Conservation (phyloP, 2,888 invertebrate genomes). For the Euplexia lucipara region DNA sequence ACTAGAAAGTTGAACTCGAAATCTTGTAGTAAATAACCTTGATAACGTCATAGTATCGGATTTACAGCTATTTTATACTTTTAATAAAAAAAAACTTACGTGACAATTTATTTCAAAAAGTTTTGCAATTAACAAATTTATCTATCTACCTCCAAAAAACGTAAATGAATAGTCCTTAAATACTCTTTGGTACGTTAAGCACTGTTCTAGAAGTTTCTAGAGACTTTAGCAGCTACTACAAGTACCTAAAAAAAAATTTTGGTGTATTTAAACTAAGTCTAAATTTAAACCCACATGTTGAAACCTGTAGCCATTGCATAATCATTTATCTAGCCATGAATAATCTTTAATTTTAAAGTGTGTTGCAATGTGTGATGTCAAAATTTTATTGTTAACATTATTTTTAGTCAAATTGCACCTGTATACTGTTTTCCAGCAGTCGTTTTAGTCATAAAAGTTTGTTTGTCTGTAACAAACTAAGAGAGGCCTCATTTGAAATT, state of each 20-base stretch:
- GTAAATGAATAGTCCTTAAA: no score
- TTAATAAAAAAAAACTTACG: not conserved
- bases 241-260: not conserved
- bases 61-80: not conserved
- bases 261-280: slow-evolving; percentile 14
- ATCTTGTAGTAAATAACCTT: slow-evolving; percentile 25
- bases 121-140: slow-evolving; percentile 2
- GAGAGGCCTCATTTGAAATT: not conserved
- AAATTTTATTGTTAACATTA: not conserved
- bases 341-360: slow-evolving; percentile 17
- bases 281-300: slow-evolving; percentile 46
- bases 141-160: not conserved
- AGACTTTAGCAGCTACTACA: not conserved
- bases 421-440: not conserved
- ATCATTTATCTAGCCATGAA: slow-evolving; percentile 14
- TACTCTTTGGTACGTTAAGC: no score
- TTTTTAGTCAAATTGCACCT: not conserved
- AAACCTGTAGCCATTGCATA: slow-evolving; percentile 44
- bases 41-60: slow-evolving; percentile 1
- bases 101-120: not conserved
- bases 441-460: not conserved
- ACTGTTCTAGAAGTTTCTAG: slow-evolving; percentile 41
- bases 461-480: rapidly evolving
- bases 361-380: slow-evolving; percentile 15
- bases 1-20: slow-evolving; percentile 45